Base-by-base conservation (phyloP, 1,140 invertebrate genomes). In the Leptinotarsa texana region DNA sequence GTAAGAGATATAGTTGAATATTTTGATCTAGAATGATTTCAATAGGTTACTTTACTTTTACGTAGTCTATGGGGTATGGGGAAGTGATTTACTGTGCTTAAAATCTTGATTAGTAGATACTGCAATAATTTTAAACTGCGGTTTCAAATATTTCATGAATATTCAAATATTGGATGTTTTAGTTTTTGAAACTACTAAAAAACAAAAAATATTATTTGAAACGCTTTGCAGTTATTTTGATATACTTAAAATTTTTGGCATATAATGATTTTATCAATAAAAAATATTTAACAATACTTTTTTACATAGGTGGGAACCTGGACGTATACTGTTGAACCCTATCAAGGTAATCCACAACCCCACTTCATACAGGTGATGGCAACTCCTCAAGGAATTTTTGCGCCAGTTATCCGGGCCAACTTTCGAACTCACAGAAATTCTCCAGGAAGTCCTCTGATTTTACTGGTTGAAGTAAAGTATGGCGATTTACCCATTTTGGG, bases 301-400 rank as follows among this genome's bases (percentile, higher is more conserved):
- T 69, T 73, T 79, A 85, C 85, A 61, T 79, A 88, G 85, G 86
- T 86, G 74, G 89, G 89, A 27, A 88, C 88, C 8, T 90, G 89
- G 89, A 86, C 86, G 1, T 90, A 90, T 79, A 85, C 84, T 33
- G 88, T 90, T 51, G 88, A 90, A 82, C 83, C 88, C 15, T 87
- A 87, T 76, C 79, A 85, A 22, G 89, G 89, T 61, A 89, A 87
- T 77, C 89, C 88, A 27, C 89, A 90, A 81, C 88, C 88, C 42
- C 88, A 89, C 80, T 89, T 86, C 75, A 84, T 89, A 11, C 88
- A 89, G 84, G 87, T 89, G 6, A 86, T 84, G 77, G 87, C 87
- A 5, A 86, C 86, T 15, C 87, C 87, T 4, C 83, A 81, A 66
- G 82, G 83, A 15, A 69, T 80, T 21, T 81, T 76, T 17, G 83